Percentiles rank a stretch among this genome's conserved stretches.
phyloP scores from a whole-genome alignment of 2,113 vertebrate species.

The Petromus typicus region DNA sequence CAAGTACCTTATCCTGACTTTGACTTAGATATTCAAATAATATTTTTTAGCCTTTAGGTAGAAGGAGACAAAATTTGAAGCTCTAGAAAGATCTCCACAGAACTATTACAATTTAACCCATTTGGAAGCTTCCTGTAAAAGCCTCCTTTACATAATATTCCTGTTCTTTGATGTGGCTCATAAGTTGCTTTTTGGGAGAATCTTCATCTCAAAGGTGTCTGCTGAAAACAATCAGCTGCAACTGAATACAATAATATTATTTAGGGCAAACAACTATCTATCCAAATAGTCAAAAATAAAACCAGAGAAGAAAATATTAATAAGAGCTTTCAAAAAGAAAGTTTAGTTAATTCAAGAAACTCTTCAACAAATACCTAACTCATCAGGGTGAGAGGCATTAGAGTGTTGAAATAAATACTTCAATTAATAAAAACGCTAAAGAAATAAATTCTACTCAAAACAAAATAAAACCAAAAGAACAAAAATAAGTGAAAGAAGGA shows the following conservation, averaged over 20 bases:
- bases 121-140: neutral
- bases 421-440: neutral
- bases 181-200: neutral
- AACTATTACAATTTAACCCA: neutral
- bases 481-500: neutral
- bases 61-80: neutral
- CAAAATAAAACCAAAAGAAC: neutral
- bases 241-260: neutral
- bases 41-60: neutral
- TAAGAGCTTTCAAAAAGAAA: neutral
- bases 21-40: neutral
- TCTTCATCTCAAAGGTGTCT: neutral
- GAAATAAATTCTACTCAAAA: neutral
- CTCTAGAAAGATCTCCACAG: neutral
- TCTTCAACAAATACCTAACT: too few species aligned
- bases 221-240: neutral
- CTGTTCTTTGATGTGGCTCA: slow-evolving; percentile 42
- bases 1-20: neutral
- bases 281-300: neutral
- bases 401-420: neutral
- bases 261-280: neutral
- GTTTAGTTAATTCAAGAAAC: too few species aligned
- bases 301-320: neutral
- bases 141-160: neutral
- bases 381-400: neutral